phyloP scores from a whole-genome alignment of 1,140 invertebrate species.

The Lordiphosa stackelbergi region DNA sequence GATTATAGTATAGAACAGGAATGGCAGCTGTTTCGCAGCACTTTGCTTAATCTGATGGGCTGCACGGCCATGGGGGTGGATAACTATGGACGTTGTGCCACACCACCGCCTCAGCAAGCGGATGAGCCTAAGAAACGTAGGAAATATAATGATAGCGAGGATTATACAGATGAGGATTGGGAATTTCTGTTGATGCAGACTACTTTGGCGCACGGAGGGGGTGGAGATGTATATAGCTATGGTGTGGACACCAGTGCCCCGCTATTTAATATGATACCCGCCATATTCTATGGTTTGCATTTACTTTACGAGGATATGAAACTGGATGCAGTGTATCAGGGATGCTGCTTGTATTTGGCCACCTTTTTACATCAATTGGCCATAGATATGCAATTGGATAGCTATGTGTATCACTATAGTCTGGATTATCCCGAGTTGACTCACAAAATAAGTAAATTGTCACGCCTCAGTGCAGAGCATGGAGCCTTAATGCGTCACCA shows the following conservation, averaged over 20 bases:
- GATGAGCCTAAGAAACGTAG: constrained; percentile 78
- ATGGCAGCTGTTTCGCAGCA: constrained; percentile 86
- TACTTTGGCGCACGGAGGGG: constrained; percentile 34
- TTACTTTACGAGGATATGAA: constrained; percentile 95
- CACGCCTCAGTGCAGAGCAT: constrained; percentile 78
- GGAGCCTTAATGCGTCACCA: constrained; percentile 82
- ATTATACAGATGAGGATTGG: constrained; percentile 86
- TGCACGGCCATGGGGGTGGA: constrained; percentile 31
- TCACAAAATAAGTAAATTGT: constrained; percentile 74
- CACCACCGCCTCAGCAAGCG: constrained; percentile 48
- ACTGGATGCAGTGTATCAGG: constrained; percentile 84
- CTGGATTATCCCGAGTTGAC: constrained; percentile 85
- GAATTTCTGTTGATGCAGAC: constrained; percentile 80
- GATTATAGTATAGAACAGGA: constrained; percentile 87
- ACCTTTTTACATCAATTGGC: constrained; percentile 87
- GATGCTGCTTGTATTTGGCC: constrained; percentile 84
- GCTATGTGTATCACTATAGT: constrained; percentile 90
- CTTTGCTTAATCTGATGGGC: constrained; percentile 76
- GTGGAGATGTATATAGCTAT: constrained; percentile 38
- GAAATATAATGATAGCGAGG: constrained; percentile 78
- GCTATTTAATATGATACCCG: constrained; percentile 86
- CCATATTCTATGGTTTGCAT: constrained; percentile 89
- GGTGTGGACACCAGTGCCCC: constrained; percentile 80
- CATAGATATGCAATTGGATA: constrained; percentile 84
- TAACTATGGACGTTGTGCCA: constrained; percentile 44